A percentile compares a stretch with the other conserved stretches of the same genome.
These are phyloP conservation scores for Ibidorhyncha struthersii DNA, from an alignment of 2,113 vertebrate genomes.

Conservation along the genomic window DNA sequence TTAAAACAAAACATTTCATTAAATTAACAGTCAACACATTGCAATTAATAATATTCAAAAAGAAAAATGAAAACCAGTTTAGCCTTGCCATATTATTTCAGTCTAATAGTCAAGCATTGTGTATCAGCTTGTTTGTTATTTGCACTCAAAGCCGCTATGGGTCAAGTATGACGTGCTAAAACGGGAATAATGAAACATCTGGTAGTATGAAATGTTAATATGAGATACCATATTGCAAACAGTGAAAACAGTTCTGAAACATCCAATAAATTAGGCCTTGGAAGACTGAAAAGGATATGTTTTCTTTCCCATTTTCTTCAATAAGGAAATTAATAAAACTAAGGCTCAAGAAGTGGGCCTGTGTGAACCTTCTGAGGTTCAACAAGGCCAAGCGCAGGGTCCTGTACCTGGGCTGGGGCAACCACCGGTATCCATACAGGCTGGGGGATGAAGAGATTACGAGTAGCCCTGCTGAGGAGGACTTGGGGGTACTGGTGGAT, in stretches of 20 bases:
- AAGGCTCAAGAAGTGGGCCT: background rate
- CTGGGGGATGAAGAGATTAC: background rate
- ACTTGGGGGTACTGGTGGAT: background rate
- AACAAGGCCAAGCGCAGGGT: background rate
- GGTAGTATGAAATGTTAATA: constrained; percentile 56
- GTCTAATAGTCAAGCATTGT: constrained; percentile 12
- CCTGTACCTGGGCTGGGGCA: background rate
- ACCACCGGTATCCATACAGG: background rate
- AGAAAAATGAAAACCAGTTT: constrained; percentile 55
- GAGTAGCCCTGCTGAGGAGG: background rate
- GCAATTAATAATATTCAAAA: constrained; percentile 66
- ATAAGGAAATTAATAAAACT: background rate
- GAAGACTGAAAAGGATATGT: background rate
- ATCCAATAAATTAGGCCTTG: constrained; percentile 14
- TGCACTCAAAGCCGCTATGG: constrained; percentile 50
- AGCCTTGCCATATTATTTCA: constrained; percentile 45
- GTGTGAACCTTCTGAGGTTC: background rate
- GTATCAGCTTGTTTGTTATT: constrained; percentile 33
- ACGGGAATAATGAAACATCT: constrained; percentile 68
- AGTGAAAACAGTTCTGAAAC: constrained; percentile 45
- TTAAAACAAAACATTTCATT: constrained; percentile 74
- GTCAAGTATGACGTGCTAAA: constrained; percentile 64
- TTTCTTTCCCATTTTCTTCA: background rate
- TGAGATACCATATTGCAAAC: constrained; percentile 51
- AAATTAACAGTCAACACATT: constrained; percentile 71